Evolutionary conservation across 2,797 vertebrate genomes (phyloP), one percentile per base, ranked within the genome.

Genomic region (Propithecus deckenii): DNA sequence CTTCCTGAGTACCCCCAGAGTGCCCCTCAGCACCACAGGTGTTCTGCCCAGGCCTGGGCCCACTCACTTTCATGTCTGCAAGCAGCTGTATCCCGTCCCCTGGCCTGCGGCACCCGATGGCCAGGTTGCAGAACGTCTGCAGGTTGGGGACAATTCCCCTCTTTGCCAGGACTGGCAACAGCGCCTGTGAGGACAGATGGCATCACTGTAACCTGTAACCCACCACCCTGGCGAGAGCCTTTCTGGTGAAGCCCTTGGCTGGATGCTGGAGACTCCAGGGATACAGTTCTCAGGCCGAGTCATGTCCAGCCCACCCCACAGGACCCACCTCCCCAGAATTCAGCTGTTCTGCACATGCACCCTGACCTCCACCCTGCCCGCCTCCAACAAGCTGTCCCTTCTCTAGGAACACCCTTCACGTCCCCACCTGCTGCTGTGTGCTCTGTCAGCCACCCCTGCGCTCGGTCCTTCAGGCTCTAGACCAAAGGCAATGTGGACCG

Each of bases 41-140:
- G 9, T 46, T 46, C 81, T 48, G 32, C 1, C 22, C 20, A 3
- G 55, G 57, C 41, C 74, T 2, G 20, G 57, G 57, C 30, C 14
- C 67, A 15, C 84, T 98, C 98, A 99, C 99, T 99, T 99, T 98
- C 98, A 99, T 99, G 96, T 99, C 99, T 0, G 97, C 96, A 32
- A 99, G 99, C 52, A 99, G 98, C 98, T 99, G 99, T 84, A 99
- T 97, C 5, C 99, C 99, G 0, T 99, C 99, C 30, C 97, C 92
- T 95, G 98, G 96, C 2, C 0, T 98, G 61, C 38, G 96, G 97
- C 99, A 99, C 83, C 99, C 99, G 4, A 99, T 98, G 0, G 99
- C 99, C 35, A 99, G 98, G 97, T 98, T 98, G 65, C 99, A 99
- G 92, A 99, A 99, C 0, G 99, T 99, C 89, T 99, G 99, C 3